Percentiles rank a stretch among this genome's conserved stretches.
Evolutionary conservation across 2,888 invertebrate species (phyloP).

Genomic region (Leptura quadrifasciata): DNA sequence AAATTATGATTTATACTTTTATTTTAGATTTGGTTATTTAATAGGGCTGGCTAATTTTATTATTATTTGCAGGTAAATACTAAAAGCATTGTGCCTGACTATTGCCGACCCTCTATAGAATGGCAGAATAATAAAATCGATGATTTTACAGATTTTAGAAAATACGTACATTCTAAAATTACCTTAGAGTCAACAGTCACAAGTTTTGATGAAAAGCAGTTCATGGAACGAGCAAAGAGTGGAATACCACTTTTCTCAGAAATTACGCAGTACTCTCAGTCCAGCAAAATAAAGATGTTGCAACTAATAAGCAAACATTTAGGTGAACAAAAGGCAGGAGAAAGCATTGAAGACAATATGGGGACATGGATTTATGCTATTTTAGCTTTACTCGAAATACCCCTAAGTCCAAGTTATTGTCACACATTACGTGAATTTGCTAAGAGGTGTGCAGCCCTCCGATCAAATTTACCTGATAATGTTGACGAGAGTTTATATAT

Average conservation of each 20-base stretch:
- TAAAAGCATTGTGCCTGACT: slow-evolving; percentile 71
- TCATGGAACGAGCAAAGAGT: slow-evolving; percentile 53
- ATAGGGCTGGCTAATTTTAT: background rate
- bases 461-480: slow-evolving; percentile 66
- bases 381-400: slow-evolving; percentile 77
- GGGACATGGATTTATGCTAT: slow-evolving; percentile 81
- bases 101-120: slow-evolving; percentile 74
- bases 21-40: background rate
- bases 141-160: slow-evolving; percentile 80
- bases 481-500: slow-evolving; percentile 72
- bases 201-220: slow-evolving; percentile 52
- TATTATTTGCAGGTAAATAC: slow-evolving; percentile 49
- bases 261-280: slow-evolving; percentile 60
- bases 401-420: slow-evolving; percentile 79
- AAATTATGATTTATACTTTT: too few relatives aligned
- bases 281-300: slow-evolving; percentile 63
- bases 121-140: slow-evolving; percentile 84
- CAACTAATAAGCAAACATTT: slow-evolving; percentile 62
- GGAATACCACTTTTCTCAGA: slow-evolving; percentile 62
- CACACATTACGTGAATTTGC: slow-evolving; percentile 77
- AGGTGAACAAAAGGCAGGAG: slow-evolving; percentile 55
- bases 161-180: slow-evolving; percentile 58
- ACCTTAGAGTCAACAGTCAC: slow-evolving; percentile 50
- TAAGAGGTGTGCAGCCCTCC: slow-evolving; percentile 74
- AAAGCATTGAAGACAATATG: slow-evolving; percentile 73